These are phyloP conservation scores for Caenorhabditis panamensis DNA, from an alignment of 2,888 invertebrate species.

Conservation along the genomic window DNA sequence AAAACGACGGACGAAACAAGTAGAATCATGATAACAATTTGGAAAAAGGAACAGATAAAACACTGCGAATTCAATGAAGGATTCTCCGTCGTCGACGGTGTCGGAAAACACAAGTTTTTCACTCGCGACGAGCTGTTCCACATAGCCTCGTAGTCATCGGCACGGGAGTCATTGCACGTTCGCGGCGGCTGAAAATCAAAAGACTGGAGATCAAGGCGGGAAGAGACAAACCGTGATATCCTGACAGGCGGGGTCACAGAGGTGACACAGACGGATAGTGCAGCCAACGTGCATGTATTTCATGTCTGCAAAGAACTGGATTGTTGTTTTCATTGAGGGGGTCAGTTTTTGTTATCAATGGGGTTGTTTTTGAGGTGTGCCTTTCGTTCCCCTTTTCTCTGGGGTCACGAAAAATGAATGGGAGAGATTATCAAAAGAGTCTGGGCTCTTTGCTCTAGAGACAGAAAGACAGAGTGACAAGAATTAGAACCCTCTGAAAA, in stretches of 20 bases:
- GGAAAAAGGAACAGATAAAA: not conserved
- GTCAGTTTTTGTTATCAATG: constrained; percentile 3
- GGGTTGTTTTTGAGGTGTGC: constrained; percentile 23
- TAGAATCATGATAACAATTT: constrained; percentile 10
- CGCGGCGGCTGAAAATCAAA: constrained; percentile 54
- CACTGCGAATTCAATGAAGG: not conserved
- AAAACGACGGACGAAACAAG: constrained; percentile 13
- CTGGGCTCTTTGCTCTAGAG: too few relatives aligned
- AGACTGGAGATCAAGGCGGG: not conserved
- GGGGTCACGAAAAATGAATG: not conserved
- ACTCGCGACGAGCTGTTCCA: constrained; percentile 59
- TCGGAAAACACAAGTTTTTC: constrained; percentile 44
- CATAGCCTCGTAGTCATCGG: constrained; percentile 57
- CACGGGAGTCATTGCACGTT: constrained; percentile 51
- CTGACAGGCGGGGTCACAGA: constrained; percentile 63
- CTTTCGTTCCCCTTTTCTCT: too few relatives aligned
- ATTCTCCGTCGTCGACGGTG: constrained; percentile 34
- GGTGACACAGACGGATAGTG: constrained; percentile 63
- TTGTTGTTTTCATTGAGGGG: constrained; percentile 4
- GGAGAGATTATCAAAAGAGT: not conserved
- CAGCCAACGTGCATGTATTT: constrained; percentile 66
- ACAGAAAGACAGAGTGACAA: too few relatives aligned
- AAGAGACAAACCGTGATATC: constrained; percentile 54
- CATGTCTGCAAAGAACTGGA: constrained; percentile 63
- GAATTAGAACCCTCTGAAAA: too few relatives aligned